Evolutionary conservation across 2,797 vertebrate genomes (phyloP).

Genomic region (Alcedo quadribrachys): DNA sequence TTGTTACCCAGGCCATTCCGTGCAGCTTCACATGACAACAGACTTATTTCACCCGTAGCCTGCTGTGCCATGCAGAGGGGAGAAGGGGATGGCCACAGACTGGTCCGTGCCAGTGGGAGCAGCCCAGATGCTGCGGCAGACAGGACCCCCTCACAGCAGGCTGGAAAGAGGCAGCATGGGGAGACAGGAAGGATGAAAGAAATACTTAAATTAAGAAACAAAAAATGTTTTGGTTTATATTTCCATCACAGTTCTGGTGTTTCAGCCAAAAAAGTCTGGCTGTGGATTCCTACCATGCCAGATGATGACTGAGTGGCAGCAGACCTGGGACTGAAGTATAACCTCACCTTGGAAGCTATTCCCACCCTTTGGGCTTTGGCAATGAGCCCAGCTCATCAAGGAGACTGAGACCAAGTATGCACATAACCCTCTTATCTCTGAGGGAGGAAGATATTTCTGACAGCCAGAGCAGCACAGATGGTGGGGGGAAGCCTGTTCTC

Average conservation of each 20-base stretch:
- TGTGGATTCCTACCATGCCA: background rate
- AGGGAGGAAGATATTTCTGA: background rate
- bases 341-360: background rate
- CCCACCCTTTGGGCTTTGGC: background rate
- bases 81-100: background rate
- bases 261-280: slow-evolving; percentile 1
- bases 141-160: background rate
- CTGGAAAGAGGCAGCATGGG: background rate
- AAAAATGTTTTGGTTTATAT: background rate
- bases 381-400: background rate
- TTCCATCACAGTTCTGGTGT: background rate
- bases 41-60: background rate
- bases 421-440: background rate
- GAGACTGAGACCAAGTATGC: background rate
- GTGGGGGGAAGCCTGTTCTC: background rate
- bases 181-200: background rate
- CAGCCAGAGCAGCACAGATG: background rate
- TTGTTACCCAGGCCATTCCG: background rate
- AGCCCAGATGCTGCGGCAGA: background rate
- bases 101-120: background rate
- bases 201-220: slow-evolving; percentile 3
- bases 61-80: rapidly evolving
- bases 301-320: background rate
- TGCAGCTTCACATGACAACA: background rate
- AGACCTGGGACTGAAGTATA: background rate